A percentile compares a stretch with the other conserved stretches of the same genome.
These are phyloP conservation scores for Malurus splendens DNA, from an alignment of 2,797 vertebrate species.

Conservation along the genomic window DNA sequence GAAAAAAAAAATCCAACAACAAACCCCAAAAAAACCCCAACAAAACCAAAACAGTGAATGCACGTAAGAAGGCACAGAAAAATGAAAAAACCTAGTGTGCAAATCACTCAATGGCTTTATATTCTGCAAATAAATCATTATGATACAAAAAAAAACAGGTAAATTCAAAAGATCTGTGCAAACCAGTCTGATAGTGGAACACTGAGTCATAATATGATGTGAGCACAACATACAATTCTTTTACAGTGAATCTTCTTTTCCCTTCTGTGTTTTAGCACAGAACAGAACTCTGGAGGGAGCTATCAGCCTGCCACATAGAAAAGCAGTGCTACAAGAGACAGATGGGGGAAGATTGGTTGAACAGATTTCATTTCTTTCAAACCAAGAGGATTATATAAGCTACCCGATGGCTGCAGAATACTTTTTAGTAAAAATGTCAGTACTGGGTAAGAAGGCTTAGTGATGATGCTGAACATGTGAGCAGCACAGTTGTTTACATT, in stretches of 20 bases:
- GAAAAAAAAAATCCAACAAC: no score
- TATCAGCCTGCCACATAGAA: background rate
- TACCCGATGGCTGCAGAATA: background rate
- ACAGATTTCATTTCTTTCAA: slow-evolving; percentile 36
- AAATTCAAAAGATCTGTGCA: background rate
- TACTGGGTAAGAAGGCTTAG: background rate
- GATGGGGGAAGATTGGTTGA: background rate
- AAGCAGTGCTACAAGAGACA: background rate
- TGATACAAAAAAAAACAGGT: background rate
- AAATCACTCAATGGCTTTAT: background rate
- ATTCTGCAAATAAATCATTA: background rate
- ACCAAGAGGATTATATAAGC: slow-evolving; percentile 16
- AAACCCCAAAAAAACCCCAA: no score
- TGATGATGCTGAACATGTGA: background rate
- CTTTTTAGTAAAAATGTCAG: slow-evolving; percentile 5
- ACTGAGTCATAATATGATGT: background rate
- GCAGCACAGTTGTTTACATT: background rate
- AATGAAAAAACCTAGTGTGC: background rate
- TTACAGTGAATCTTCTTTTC: background rate
- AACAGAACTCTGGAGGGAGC: slow-evolving; percentile 46
- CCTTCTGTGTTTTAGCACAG: background rate
- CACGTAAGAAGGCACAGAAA: background rate
- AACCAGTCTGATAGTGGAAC: background rate
- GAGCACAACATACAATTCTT: background rate
- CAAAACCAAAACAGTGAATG: background rate